A percentile compares a stretch with the other conserved stretches of the same genome.
Evolutionary conservation across 2,797 vertebrate genomes (phyloP).

Genomic region (Hydrophis major): DNA sequence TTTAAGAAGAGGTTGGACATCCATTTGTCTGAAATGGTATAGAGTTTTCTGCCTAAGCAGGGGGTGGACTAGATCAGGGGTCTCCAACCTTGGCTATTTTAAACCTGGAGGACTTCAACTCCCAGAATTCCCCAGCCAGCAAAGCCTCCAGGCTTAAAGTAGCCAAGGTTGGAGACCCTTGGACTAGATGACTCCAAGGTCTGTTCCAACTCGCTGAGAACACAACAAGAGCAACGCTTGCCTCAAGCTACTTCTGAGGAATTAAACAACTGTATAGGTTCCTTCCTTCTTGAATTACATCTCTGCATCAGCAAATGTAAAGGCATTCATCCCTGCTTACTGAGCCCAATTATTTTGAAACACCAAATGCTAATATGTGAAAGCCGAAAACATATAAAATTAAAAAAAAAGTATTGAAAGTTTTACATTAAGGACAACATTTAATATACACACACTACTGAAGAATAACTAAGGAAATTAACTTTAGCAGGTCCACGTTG

Average conservation of each 20-base stretch:
- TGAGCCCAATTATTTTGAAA: neutral
- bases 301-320: neutral
- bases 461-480: constrained; percentile 15
- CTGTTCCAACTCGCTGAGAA: neutral
- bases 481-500: neutral
- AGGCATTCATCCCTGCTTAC: neutral
- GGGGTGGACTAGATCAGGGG: neutral
- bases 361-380: neutral
- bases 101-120: no score
- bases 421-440: neutral
- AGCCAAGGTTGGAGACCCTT: no score
- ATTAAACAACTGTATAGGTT: constrained; percentile 17
- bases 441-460: neutral
- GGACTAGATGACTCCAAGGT: no score
- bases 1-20: neutral
- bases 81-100: no score
- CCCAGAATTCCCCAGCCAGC: no score
- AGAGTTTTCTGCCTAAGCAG: neutral
- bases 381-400: fast-evolving
- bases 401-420: neutral
- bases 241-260: neutral
- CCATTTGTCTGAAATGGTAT: neutral
- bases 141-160: no score
- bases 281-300: constrained; percentile 29
- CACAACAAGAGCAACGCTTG: neutral